These are phyloP conservation scores for Drosophila meridiana DNA, from an alignment of 2,888 invertebrate species.

Conservation along the genomic window DNA sequence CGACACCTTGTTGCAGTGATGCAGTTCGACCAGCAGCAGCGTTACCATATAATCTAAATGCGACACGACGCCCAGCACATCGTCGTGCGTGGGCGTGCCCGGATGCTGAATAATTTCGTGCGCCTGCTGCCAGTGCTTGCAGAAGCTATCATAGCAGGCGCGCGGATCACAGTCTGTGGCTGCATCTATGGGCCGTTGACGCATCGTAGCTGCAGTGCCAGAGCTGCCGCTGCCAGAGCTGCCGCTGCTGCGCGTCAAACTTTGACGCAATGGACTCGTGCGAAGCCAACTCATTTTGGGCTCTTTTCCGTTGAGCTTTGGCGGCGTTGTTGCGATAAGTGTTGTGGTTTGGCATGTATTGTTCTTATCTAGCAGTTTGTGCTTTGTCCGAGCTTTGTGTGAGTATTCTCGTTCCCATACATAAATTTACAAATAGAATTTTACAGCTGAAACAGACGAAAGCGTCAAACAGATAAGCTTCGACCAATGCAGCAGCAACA, in stretches of 20 bases:
- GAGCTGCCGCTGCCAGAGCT: conserved; percentile 39
- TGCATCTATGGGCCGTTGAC: conserved; percentile 88
- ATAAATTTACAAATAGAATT: conserved; percentile 22
- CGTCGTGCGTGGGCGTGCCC: conserved; percentile 90
- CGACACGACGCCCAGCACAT: conserved; percentile 95
- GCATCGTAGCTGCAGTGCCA: conserved; percentile 64
- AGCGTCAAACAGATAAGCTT: conserved; percentile 43
- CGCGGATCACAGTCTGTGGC: conserved; percentile 92
- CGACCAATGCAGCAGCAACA: conserved; percentile 28
- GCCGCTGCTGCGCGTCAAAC: conserved; percentile 86
- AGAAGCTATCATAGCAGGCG: conserved; percentile 96
- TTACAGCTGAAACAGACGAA: conserved; percentile 40
- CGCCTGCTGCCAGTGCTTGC: conserved; percentile 97
- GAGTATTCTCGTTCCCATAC: conserved; percentile 49
- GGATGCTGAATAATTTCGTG: conserved; percentile 92
- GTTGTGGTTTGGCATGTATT: conserved; percentile 57
- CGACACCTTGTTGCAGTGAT: conserved; percentile 86
- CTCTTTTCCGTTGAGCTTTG: conserved; percentile 38
- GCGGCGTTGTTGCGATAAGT: conserved; percentile 48
- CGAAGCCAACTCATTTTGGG: conserved; percentile 90
- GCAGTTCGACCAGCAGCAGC: conserved; percentile 92
- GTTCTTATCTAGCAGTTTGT: conserved; percentile 41
- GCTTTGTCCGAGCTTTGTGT: conserved; percentile 38
- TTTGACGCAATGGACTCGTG: conserved; percentile 86
- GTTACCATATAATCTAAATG: conserved; percentile 96